Base-by-base conservation (phyloP, 1,140 invertebrate species). In the Scaptomyza montana region DNA sequence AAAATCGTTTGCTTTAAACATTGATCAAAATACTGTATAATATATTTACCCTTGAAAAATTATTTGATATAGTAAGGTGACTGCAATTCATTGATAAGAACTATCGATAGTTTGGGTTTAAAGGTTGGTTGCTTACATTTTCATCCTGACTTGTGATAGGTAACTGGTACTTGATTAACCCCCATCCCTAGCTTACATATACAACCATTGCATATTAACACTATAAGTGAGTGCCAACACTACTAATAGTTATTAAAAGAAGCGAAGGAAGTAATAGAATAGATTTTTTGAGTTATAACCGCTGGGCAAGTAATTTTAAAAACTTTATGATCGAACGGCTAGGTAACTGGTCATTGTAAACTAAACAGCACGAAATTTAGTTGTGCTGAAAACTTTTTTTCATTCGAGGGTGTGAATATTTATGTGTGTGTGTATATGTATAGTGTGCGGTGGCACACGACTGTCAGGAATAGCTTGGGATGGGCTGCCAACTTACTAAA, bases 211-310 rank as follows among this genome's bases (percentile, higher is more conserved):
- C 16, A 16, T 16, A 16, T 16, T 16, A 16, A 16, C 16, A 16
- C 16, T 16, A 16, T 16, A 16, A 45, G 68, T 71, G 39, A 71
- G 68, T 71, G 68, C 54, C 61, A 71, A 71, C 62, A 57, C 54
- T 36, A 41, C 45, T 33, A 57, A 33, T 62, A 43, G 12, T n/a
- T 45, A 8, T 36, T 16, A 39, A 28, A 49, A 66, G 10, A 19
- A 28, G 21, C 16, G 8, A 30, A 25, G 41, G 3, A 66, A 50
- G 19, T 59, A 61, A 19, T 43, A 45, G 30, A 2, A 39, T 13
- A 5, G 9, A 1, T n/a, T 25, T 39, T 49, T 39, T 16, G 10
- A 33, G 28, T 7, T 65, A 13, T 16, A 2, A n/a, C 47, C 1
- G 13, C 13, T 47, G 8, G n/a, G 13, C 10, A 33, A 59, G 13